A percentile compares a stretch with the other conserved stretches of the same genome.
Evolutionary conservation across 2,888 invertebrate species (phyloP).

Genomic region (Sesamia inferens): DNA sequence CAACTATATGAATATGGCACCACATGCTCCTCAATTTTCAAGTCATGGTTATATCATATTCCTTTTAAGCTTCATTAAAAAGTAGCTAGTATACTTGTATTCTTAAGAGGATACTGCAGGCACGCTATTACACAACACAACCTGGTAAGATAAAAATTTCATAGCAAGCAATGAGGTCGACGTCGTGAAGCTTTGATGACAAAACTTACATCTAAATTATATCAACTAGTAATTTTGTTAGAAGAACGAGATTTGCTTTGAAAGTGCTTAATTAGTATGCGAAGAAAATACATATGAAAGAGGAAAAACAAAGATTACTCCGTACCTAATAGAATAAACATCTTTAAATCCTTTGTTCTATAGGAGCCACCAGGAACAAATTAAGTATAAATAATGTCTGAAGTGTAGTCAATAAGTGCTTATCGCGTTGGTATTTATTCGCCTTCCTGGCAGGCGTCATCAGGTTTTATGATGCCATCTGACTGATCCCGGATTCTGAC

Average conservation of each 20-base stretch:
- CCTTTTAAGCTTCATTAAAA: conserved; percentile 29
- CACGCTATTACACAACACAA: conserved; percentile 22
- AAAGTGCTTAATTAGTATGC: background rate
- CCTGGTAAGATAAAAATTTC: conserved; percentile 51
- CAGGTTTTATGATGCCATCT: conserved; percentile 40
- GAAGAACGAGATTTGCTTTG: background rate
- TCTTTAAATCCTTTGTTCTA: conserved; percentile 15
- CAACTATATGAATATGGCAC: conserved; percentile 18
- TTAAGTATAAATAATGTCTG: conserved; percentile 19
- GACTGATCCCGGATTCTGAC: conserved; percentile 38
- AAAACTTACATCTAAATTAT: conserved; percentile 14
- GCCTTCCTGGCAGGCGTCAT: conserved; percentile 45
- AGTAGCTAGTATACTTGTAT: conserved; percentile 18
- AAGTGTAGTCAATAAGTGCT: conserved; percentile 25
- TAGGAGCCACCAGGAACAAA: conserved; percentile 29
- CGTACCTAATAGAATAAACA: background rate
- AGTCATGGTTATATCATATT: conserved; percentile 15
- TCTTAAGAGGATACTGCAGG: conserved; percentile 31
- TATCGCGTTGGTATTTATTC: conserved; percentile 43
- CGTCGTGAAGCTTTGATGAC: conserved; percentile 11
- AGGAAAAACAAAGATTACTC: conserved; percentile 7
- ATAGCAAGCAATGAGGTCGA: conserved; percentile 31
- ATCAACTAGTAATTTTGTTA: conserved; percentile 1
- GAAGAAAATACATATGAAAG: conserved; percentile 7
- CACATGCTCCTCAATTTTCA: conserved; percentile 11